Evolutionary conservation across 2,888 invertebrate genomes (phyloP).

Genomic region (Eurois occulta): DNA sequence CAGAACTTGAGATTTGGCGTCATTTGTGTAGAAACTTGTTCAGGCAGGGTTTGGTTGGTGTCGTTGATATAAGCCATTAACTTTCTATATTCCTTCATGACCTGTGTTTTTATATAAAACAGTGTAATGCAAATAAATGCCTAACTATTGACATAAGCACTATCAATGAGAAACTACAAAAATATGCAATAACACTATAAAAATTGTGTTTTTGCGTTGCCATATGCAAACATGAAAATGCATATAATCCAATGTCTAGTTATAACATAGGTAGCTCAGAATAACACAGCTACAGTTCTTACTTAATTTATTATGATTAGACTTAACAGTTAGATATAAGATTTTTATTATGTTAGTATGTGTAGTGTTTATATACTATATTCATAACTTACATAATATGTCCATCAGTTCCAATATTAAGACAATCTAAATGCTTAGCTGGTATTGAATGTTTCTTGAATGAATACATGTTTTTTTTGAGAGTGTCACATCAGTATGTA

Average conservation of each 20-base stretch:
- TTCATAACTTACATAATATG: neutral
- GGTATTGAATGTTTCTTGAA: neutral
- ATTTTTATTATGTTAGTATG: neutral
- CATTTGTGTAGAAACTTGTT: neutral
- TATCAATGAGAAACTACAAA: no score
- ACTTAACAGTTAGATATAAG: neutral
- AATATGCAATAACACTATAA: neutral
- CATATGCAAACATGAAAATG: neutral
- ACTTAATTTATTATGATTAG: neutral
- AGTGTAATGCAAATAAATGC: no score
- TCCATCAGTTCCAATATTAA: neutral
- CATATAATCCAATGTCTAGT: neutral
- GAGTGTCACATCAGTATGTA: conserved; percentile 10
- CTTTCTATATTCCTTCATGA: no score
- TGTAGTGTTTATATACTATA: neutral
- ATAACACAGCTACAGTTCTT: neutral
- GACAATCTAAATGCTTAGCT: conserved; percentile 13
- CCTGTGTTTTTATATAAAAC: no score
- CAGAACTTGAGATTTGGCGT: neutral
- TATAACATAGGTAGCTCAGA: neutral
- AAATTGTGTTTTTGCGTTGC: neutral
- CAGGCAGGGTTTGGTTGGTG: no score
- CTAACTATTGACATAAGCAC: no score
- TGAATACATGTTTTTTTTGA: conserved; percentile 32
- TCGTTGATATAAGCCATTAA: no score